These are phyloP conservation scores for Pseudomyrmex dendroicus DNA, from an alignment of 1,140 invertebrate genomes.

Conservation along the genomic window DNA sequence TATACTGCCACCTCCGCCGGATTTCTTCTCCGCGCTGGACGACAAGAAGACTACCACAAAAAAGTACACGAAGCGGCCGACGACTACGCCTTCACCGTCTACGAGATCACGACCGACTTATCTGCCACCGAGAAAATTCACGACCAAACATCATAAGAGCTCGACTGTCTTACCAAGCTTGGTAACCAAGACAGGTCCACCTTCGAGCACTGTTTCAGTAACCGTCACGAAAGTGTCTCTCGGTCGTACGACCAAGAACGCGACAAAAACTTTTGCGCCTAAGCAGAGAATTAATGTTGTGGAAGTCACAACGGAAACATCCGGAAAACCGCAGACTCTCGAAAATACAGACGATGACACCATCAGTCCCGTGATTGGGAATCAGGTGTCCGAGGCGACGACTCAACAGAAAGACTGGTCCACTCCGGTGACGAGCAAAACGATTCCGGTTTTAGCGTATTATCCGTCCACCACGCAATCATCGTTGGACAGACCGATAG, in stretches of 20 bases:
- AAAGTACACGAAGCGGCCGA: conserved; percentile 79
- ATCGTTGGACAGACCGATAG: conserved; percentile 81
- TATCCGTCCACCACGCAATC: conserved; percentile 86
- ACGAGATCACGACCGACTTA: conserved; percentile 73
- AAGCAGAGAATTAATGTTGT: conserved; percentile 22
- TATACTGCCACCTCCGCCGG: conserved; percentile 93
- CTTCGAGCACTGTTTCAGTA: conserved; percentile 54
- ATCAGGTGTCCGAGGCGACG: conserved; percentile 61
- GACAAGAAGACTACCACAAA: conserved; percentile 75
- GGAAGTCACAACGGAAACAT: conserved; percentile 70
- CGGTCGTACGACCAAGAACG: conserved; percentile 67
- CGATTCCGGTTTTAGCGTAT: conserved; percentile 87
- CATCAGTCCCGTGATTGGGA: conserved; percentile 64
- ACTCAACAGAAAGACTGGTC: conserved; percentile 67
- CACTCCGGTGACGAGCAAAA: conserved; percentile 82
- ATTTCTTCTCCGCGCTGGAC: conserved; percentile 91
- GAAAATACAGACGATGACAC: conserved; percentile 70
- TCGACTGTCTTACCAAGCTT: conserved; percentile 71
- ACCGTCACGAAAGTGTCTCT: conserved; percentile 69
- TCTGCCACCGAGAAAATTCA: conserved; percentile 76
- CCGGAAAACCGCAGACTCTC: conserved; percentile 70
- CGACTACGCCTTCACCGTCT: conserved; percentile 78
- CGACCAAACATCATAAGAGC: conserved; percentile 82
- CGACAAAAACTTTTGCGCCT: conserved; percentile 80
- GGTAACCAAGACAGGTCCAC: conserved; percentile 61